phyloP scores from a whole-genome alignment of 64 coral and sea anemone genomes.

The Pocillopora damicornis region DNA sequence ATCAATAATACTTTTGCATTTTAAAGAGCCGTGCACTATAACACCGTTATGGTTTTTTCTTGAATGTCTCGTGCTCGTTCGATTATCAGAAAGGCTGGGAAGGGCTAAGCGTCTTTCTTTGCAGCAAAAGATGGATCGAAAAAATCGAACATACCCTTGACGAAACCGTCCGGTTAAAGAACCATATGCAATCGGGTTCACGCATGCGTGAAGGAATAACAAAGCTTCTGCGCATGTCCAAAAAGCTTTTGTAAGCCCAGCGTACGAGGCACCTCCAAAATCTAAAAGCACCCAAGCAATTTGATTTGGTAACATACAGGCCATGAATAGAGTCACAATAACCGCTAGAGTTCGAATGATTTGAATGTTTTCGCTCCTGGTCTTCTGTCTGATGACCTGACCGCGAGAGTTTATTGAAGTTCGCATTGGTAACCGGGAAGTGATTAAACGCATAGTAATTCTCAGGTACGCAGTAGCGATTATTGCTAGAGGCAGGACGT shows the following conservation, averaged over 20 bases:
- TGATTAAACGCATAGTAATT: conserved; percentile 43
- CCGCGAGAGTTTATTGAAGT: conserved; percentile 51
- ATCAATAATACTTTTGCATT: conserved; percentile 17
- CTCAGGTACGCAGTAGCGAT: conserved; percentile 73
- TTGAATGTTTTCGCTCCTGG: conserved; percentile 47
- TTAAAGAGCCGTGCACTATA: conserved; percentile 22
- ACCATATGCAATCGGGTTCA: conserved; percentile 57
- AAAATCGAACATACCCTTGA: conserved; percentile 25
- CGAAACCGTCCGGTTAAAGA: conserved; percentile 52
- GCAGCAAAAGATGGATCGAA: conserved; percentile 31
- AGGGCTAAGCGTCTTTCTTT: neutral
- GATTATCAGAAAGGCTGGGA: neutral
- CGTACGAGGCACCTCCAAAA: conserved; percentile 35
- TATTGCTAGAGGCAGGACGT: conserved; percentile 65
- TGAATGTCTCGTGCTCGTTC: neutral
- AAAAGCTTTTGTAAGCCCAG: conserved; percentile 35
- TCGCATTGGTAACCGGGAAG: conserved; percentile 43
- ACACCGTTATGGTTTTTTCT: neutral
- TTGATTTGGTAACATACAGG: conserved; percentile 58
- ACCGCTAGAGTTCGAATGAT: conserved; percentile 55
- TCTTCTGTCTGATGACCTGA: conserved; percentile 49
- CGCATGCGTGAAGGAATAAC: conserved; percentile 49
- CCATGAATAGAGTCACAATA: conserved; percentile 53
- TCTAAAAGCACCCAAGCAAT: conserved; percentile 59
- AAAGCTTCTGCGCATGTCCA: conserved; percentile 53